Evolutionary conservation across 2,888 invertebrate genomes (phyloP).

Genomic region (Chouioia cunea): DNA sequence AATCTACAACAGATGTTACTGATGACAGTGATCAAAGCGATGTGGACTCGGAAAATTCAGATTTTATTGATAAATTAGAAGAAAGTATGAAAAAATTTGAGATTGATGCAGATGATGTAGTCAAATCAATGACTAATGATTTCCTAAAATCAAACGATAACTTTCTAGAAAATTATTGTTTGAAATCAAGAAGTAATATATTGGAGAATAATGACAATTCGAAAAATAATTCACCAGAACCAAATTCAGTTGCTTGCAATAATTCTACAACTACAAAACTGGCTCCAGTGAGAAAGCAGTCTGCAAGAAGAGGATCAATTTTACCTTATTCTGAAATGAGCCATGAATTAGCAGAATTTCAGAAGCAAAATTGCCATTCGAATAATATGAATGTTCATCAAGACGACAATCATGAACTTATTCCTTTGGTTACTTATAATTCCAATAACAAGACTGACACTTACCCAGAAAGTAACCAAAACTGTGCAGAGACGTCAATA

Average conservation of each 20-base stretch:
- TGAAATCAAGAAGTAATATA: too few species aligned
- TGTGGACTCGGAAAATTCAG: constrained; percentile 73
- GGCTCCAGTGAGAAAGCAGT: constrained; percentile 60
- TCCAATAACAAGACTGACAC: constrained; percentile 23
- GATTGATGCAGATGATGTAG: constrained; percentile 77
- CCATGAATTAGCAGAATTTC: constrained; percentile 59
- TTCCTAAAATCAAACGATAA: constrained; percentile 54
- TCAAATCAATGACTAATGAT: constrained; percentile 60
- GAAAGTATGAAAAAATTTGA: constrained; percentile 80
- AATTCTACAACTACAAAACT: constrained; percentile 60
- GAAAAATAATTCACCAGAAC: constrained; percentile 46
- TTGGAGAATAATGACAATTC: too few species aligned
- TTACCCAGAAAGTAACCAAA: constrained; percentile 22
- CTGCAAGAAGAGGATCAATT: constrained; percentile 64
- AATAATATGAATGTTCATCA: constrained; percentile 29
- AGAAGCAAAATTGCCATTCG: constrained; percentile 51
- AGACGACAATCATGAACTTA: constrained; percentile 9
- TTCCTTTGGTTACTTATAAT: constrained; percentile 16
- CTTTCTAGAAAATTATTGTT: too few species aligned
- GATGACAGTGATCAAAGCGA: constrained; percentile 70
- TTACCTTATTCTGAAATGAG: constrained; percentile 66
- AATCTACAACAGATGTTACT: constrained; percentile 58
- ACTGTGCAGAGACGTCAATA: constrained; percentile 29
- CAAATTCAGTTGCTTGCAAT: constrained; percentile 50
- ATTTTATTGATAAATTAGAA: constrained; percentile 80